Conservation (phyloP, 2,113 vertebrate species). For the Sinocyclocheilus anophthalmus region DNA sequence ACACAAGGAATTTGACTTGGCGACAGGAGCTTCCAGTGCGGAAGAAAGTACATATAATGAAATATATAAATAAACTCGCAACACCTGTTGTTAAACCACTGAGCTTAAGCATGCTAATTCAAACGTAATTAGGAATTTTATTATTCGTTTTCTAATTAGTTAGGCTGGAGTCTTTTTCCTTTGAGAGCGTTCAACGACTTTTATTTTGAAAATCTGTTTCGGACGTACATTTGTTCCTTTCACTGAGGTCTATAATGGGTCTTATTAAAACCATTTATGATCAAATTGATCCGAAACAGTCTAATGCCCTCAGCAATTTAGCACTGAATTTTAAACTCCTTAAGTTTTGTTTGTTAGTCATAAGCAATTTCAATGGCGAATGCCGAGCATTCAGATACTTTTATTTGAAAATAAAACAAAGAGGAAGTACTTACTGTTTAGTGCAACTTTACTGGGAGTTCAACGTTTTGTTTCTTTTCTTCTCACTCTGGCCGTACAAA, state of each 20-base stretch:
- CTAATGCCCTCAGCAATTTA: background rate
- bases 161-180: background rate
- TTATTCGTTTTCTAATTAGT: background rate
- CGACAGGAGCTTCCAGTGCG: too few relatives aligned
- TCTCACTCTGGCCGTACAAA: background rate
- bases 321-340: too few relatives aligned
- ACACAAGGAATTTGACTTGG: too few relatives aligned
- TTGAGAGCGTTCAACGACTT: background rate
- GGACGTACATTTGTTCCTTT: background rate
- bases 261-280: background rate
- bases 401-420: conserved; percentile 5
- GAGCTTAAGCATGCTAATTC: background rate
- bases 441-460: background rate
- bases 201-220: background rate
- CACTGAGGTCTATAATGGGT: background rate
- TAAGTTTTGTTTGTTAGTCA: background rate
- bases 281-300: background rate
- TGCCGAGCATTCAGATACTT: background rate
- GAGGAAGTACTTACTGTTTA: background rate
- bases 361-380: background rate
- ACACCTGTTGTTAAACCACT: background rate
- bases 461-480: background rate
- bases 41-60: too few relatives aligned
- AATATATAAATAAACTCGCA: background rate
- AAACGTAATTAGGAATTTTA: background rate